Conservation (phyloP, 2,888 invertebrate genomes). For the Abrostola triplasia region DNA sequence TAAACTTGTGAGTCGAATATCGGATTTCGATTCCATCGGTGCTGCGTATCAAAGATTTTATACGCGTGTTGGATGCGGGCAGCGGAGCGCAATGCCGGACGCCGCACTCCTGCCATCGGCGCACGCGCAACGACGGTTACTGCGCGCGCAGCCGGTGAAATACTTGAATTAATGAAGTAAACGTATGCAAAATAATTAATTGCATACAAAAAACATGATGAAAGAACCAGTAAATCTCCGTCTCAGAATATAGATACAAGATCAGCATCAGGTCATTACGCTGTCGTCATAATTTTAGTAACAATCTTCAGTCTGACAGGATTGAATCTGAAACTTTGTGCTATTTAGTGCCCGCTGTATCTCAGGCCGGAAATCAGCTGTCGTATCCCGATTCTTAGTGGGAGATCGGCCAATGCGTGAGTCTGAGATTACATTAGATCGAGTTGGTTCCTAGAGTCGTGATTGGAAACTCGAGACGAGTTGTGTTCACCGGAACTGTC, state of each 20-base stretch:
- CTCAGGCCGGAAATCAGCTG: conserved; percentile 84
- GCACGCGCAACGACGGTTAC: conserved; percentile 5
- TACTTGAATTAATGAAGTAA: conserved; percentile 14
- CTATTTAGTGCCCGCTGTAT: conserved; percentile 64
- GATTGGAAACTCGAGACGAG: conserved; percentile 75
- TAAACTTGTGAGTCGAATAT: conserved; percentile 85
- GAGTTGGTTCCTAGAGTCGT: conserved; percentile 69
- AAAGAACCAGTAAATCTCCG: conserved; percentile 21
- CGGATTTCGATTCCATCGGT: conserved; percentile 88
- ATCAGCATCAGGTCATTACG: conserved; percentile 39
- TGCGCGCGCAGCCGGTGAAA: conserved; percentile 43
- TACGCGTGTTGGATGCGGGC: conserved; percentile 75
- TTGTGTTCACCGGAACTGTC: conserved; percentile 72
- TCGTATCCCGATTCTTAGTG: conserved; percentile 80
- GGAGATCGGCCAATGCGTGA: conserved; percentile 81
- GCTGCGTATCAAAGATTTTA: conserved; percentile 86
- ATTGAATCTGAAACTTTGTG: conserved; percentile 56
- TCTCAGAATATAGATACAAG: conserved; percentile 26
- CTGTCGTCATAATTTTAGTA: conserved; percentile 46
- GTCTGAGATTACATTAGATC: conserved; percentile 79
- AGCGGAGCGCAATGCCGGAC: conserved; percentile 77
- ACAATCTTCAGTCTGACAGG: conserved; percentile 43
- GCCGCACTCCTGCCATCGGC: conserved; percentile 22
- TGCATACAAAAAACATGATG: conserved; percentile 27
- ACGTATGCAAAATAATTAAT: conserved; percentile 34